Evolutionary conservation across 2,797 vertebrate species (phyloP).

Genomic region (Halcyon leucocephala): DNA sequence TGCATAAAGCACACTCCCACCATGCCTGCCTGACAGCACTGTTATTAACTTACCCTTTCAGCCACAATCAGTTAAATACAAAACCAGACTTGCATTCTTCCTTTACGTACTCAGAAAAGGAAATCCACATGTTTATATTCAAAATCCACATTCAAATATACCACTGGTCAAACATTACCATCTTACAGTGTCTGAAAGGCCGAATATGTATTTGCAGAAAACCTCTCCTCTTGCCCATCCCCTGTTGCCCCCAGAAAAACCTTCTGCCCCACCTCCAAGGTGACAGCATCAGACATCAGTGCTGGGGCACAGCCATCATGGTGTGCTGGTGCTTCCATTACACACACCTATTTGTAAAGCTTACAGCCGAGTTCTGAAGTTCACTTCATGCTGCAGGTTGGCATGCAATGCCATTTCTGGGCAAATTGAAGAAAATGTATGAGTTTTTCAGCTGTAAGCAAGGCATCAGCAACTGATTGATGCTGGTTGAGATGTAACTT

Average conservation of each 20-base stretch:
- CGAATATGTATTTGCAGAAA: background rate
- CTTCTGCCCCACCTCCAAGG: background rate
- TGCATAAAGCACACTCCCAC: background rate
- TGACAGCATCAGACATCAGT: rapidly evolving
- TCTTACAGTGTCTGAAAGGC: background rate
- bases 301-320: rapidly evolving
- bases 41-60: slow-evolving; percentile 19
- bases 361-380: background rate
- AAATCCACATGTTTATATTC: slow-evolving; percentile 64
- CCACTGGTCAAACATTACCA: slow-evolving; percentile 31
- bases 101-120: slow-evolving; percentile 45
- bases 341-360: background rate
- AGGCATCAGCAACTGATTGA: background rate
- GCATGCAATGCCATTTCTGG: background rate
- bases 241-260: background rate
- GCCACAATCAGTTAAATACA: slow-evolving; percentile 43
- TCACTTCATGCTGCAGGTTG: background rate
- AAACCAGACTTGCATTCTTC: slow-evolving; percentile 62
- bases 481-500: background rate
- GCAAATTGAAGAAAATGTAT: background rate
- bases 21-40: background rate
- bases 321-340: background rate
- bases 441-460: background rate
- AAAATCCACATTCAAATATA: slow-evolving; percentile 49
- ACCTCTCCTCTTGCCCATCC: background rate